Evolutionary conservation across 2,113 vertebrate species (phyloP).

Genomic region (Toxotes chatareus): DNA sequence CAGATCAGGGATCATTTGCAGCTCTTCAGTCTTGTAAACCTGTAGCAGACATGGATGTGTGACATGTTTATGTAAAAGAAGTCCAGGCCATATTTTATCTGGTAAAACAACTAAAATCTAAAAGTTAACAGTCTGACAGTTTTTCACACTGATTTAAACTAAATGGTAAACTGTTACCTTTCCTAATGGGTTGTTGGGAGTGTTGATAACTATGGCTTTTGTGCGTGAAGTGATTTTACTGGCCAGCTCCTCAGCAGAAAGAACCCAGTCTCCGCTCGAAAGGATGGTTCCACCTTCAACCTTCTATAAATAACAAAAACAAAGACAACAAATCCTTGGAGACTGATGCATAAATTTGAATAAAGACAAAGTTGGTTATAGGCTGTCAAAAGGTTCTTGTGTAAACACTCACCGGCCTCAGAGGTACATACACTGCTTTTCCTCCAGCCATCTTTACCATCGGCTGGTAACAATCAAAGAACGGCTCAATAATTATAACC

Average conservation of each 20-base stretch:
- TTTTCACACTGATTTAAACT: too few species aligned
- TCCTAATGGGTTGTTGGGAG: slow-evolving; percentile 95
- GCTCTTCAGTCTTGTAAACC: slow-evolving; percentile 90
- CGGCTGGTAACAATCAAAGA: slow-evolving; percentile 94
- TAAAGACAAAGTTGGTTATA: too few species aligned
- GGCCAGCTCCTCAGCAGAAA: slow-evolving; percentile 89
- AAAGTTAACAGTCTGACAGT: too few species aligned
- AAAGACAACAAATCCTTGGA: background rate
- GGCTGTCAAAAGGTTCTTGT: too few species aligned
- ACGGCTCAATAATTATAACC: slow-evolving; percentile 97
- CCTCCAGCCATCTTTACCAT: slow-evolving; percentile 95
- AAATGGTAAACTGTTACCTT: slow-evolving; percentile 85
- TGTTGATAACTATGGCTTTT: slow-evolving; percentile 93
- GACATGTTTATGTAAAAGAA: background rate
- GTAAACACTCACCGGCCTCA: slow-evolving; percentile 88
- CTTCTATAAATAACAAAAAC: slow-evolving; percentile 75
- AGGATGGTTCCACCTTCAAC: slow-evolving; percentile 63
- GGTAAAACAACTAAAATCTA: too few species aligned
- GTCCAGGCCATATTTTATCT: too few species aligned
- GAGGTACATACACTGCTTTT: slow-evolving; percentile 86
- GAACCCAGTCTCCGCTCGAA: slow-evolving; percentile 89
- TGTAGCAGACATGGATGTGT: slow-evolving; percentile 52
- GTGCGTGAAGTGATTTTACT: slow-evolving; percentile 90
- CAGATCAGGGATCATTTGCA: slow-evolving; percentile 90
- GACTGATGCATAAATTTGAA: background rate